Conservation (phyloP, 2,888 invertebrate species). For the Erannis defoliaria region DNA sequence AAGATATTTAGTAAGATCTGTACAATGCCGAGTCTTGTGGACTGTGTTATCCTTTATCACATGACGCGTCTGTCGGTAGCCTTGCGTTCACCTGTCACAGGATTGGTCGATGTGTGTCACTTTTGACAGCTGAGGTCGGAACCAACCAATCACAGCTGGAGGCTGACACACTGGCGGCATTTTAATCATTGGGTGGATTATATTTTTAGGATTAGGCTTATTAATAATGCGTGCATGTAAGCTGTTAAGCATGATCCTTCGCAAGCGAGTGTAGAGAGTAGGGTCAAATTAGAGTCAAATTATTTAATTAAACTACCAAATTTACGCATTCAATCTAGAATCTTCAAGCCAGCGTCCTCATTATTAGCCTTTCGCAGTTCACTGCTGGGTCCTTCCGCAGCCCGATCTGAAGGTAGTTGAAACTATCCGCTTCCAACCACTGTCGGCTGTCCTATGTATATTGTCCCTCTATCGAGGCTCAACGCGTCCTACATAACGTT, state of each 20-base stretch:
- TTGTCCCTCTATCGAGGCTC: too few relatives aligned
- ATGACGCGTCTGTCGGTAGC: conserved; percentile 27
- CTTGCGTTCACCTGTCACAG: conserved; percentile 38
- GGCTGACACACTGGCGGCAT: conserved; percentile 12
- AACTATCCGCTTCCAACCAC: too few relatives aligned
- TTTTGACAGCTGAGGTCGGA: conserved; percentile 39
- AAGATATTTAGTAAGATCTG: conserved; percentile 3
- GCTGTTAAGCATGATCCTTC: neutral
- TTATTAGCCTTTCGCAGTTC: too few relatives aligned
- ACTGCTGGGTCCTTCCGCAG: too few relatives aligned
- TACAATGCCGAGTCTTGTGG: neutral
- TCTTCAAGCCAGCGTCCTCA: too few relatives aligned
- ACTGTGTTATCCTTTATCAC: neutral
- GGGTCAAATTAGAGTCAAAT: too few relatives aligned
- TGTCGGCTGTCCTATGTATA: too few relatives aligned
- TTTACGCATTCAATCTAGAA: too few relatives aligned
- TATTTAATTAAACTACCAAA: too few relatives aligned
- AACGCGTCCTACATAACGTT: too few relatives aligned
- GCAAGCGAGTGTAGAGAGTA: too few relatives aligned
- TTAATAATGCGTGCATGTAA: neutral
- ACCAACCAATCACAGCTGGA: conserved; percentile 36
- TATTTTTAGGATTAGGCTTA: conserved; percentile 14
- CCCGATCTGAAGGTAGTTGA: too few relatives aligned
- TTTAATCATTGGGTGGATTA: conserved; percentile 39
- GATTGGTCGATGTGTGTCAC: conserved; percentile 37